Base-by-base conservation (phyloP, 2,888 invertebrate genomes). In the Diplazon laetatorius region DNA sequence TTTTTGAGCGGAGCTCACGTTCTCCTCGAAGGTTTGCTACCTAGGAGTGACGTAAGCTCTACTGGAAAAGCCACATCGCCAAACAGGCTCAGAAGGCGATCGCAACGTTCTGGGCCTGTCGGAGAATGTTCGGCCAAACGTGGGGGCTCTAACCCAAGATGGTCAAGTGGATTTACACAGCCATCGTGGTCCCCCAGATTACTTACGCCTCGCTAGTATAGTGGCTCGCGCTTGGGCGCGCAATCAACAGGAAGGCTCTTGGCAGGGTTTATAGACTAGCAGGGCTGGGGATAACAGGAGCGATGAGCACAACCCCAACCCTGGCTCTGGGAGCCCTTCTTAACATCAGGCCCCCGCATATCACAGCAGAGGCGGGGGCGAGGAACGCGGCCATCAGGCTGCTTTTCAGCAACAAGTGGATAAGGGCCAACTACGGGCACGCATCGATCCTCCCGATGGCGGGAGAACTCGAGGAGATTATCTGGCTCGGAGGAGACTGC, bases 151-250 rank as follows among this genome's bases (percentile, higher is more conserved):
- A 66, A 73, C 79, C 81, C 1, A 55, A 69, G 2, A 59, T 80
- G 68, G 73, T 80, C 0, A 59, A 50, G 25, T 79, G 80, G 80
- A 50, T 81, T 8, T 80, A 81, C 68, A 74, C 59, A 12, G 77
- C 69, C 50, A 78, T 82, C n/a, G 9, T 80, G 18, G 62, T 59
- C 10, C 80, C 76, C 10, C 71, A 71, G 2, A 16, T 73, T 0
- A 60, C 46, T 6, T 73, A 76, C 44, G 78, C 77, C 14, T 48
- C 71, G 5, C 2, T 75, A 18, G 71, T 77, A 18, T 79, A 71
- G 71, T 79, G 68, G 77, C 80, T 66, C 18, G 70, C 62, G 0
- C 46, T 71, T 1, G 14, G 25, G 9, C 30, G 30, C 4, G 30
- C 30, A 2, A 30, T 30, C 30, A 52, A 62, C 14, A 16, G 25